phyloP scores from a whole-genome alignment of 2,888 invertebrate genomes.

The Andrena bicolor region DNA sequence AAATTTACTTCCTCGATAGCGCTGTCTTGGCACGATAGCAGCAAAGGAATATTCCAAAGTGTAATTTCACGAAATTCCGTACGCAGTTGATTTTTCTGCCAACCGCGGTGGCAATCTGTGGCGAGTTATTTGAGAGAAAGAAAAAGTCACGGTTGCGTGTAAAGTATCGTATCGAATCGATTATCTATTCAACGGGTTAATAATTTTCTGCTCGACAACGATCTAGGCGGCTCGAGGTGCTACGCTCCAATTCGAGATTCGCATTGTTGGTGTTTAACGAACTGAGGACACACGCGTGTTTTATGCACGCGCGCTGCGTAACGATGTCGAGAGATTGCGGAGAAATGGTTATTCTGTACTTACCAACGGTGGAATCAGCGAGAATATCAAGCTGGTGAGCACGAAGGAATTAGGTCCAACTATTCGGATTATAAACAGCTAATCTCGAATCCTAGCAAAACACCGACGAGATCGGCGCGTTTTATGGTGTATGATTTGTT shows the following conservation, averaged over 20 bases:
- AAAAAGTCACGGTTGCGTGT: conserved; percentile 15
- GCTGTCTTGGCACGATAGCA: neutral
- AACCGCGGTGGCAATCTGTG: neutral
- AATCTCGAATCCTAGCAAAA: neutral
- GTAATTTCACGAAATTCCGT: conserved; percentile 24
- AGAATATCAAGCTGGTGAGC: neutral
- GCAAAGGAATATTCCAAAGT: neutral
- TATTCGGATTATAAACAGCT: neutral
- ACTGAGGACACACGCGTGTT: conserved; percentile 30
- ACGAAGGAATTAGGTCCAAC: neutral
- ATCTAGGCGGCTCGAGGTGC: conserved; percentile 17
- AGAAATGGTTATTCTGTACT: neutral
- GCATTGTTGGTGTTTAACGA: conserved; percentile 41
- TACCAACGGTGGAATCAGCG: neutral
- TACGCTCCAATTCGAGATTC: conserved; percentile 46
- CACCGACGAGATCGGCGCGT: too few species aligned
- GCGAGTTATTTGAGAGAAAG: neutral
- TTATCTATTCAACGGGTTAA: conserved; percentile 22
- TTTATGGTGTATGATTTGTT: too few species aligned
- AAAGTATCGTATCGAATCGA: conserved; percentile 22
- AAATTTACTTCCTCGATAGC: too few species aligned
- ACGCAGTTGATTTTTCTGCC: neutral
- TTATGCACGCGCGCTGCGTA: conserved; percentile 6
- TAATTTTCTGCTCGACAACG: conserved; percentile 30
- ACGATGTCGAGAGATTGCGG: conserved; percentile 6